These are phyloP conservation scores for Megastigmus dorsalis DNA, from an alignment of 2,888 invertebrate species.

Conservation along the genomic window DNA sequence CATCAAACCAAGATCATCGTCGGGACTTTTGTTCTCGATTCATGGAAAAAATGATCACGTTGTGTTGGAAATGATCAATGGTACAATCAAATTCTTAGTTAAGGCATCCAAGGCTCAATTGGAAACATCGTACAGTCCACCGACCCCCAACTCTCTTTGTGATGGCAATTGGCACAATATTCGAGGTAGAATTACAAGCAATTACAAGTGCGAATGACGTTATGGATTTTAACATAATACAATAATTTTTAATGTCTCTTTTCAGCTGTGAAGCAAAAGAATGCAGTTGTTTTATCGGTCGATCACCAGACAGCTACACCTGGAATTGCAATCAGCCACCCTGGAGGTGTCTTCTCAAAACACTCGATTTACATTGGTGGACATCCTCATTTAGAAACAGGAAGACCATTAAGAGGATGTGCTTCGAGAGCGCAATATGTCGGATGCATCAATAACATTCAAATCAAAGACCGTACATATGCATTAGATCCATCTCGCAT, in stretches of 20 bases:
- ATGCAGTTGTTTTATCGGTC: conserved; percentile 90
- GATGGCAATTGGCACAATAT: conserved; percentile 97
- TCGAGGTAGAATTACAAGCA: conserved; percentile 76
- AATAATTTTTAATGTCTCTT: conserved; percentile 11
- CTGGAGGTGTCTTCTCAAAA: conserved; percentile 85
- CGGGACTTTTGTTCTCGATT: conserved; percentile 90
- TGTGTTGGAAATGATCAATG: conserved; percentile 90
- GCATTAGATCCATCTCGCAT: conserved; percentile 78
- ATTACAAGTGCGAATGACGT: background rate
- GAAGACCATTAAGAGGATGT: conserved; percentile 79
- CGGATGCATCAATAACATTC: conserved; percentile 86
- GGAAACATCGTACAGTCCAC: conserved; percentile 82
- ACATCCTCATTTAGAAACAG: conserved; percentile 76
- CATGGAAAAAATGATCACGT: conserved; percentile 88
- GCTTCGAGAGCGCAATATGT: conserved; percentile 83
- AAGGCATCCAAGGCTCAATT: conserved; percentile 90
- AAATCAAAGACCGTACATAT: conserved; percentile 77
- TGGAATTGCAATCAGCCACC: conserved; percentile 80
- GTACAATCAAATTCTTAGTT: conserved; percentile 87
- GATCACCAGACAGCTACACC: conserved; percentile 86
- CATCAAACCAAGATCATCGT: conserved; percentile 88
- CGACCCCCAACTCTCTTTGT: conserved; percentile 84
- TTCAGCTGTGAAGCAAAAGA: conserved; percentile 90
- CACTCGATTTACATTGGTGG: conserved; percentile 95
- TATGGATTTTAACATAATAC: background rate